A percentile compares a stretch with the other conserved stretches of the same genome.
Conservation (phyloP, 2,113 vertebrate genomes). For the Tachycineta bicolor region DNA sequence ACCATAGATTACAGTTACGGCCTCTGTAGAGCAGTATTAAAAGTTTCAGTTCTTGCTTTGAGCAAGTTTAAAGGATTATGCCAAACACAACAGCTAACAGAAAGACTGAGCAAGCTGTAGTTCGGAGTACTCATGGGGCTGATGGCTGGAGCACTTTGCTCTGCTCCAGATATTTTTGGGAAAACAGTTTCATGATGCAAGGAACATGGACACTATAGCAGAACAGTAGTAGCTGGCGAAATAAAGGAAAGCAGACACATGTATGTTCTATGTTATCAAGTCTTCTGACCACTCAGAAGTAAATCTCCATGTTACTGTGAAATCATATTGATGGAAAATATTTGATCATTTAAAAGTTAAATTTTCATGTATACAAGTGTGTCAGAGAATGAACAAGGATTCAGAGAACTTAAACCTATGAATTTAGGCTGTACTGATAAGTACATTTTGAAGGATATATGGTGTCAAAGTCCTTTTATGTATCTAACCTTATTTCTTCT, state of each 20-base stretch:
- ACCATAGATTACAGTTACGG: not conserved
- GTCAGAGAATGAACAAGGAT: not conserved
- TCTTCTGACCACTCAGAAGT: not conserved
- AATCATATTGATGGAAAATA: not conserved
- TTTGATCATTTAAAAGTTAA: not conserved
- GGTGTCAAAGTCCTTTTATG: not conserved
- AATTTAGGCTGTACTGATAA: not conserved
- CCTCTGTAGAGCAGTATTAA: not conserved
- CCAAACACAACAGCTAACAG: not conserved
- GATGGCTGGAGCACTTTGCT: not conserved
- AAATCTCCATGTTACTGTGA: not conserved
- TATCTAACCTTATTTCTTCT: conserved; percentile 44
- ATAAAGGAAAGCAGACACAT: not conserved
- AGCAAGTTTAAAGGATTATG: not conserved
- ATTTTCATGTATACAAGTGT: not conserved
- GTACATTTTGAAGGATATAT: not conserved
- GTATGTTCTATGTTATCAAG: not conserved
- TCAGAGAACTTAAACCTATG: not conserved
- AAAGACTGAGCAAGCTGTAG: not conserved
- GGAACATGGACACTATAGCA: not conserved
- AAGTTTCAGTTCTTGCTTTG: not conserved
- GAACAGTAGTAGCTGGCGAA: not conserved
- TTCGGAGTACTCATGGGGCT: not conserved
- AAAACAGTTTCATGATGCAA: not conserved
- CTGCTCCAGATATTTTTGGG: not conserved